Base-by-base conservation (phyloP, 2,888 invertebrate genomes). In the Ichneumon xanthorius region DNA sequence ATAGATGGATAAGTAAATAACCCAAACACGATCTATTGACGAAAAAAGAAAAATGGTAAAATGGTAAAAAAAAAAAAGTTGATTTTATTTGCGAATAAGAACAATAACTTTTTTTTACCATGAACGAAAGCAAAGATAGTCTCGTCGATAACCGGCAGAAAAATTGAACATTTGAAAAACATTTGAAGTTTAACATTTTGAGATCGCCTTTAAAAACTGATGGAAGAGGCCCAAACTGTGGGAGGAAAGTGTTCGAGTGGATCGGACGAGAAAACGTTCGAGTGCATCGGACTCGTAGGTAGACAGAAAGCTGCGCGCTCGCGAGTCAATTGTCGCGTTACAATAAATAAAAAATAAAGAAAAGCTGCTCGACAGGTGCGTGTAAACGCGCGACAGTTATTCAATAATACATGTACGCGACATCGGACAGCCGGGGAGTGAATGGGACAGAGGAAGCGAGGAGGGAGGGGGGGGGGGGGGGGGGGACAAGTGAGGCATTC, bases 281-380 rank as follows among this genome's bases (percentile, higher is more conserved):
- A 22, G 14, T 61, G 19, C 19, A 76, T 11, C 61, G 19, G 50
- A 68, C 22, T 68, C 16, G 16, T 19, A 16, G 58, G 16, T 45
- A 30, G n/a, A 30, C 30, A 58, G 40, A 50, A 53, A 50, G 3
- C 33, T 65, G 71, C 73, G 55, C 79, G 48, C 67, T 53, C 45
- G 30, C 37, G 55, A 58, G 72, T 82, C 85, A 75, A 80, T 82
- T 82, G 80, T 80, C 40, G 11, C 40, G 9, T 11, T 2, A 11
- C 9, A 40, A 40, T 16, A 16, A 45, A 45, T 45, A 45, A 16
- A 45, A 58, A 11, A 33, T 77, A 71, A 77, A 82, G 79, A 82
- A 80, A 85, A 85, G 82, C 53, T 75, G 85, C 61, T 63, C 82
- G 85, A 85, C 85, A 85, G 85, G 82, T 85, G 85, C 85, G 81